Evolutionary conservation across 2,888 invertebrate genomes (phyloP).

Genomic region (Euproctis similis): DNA sequence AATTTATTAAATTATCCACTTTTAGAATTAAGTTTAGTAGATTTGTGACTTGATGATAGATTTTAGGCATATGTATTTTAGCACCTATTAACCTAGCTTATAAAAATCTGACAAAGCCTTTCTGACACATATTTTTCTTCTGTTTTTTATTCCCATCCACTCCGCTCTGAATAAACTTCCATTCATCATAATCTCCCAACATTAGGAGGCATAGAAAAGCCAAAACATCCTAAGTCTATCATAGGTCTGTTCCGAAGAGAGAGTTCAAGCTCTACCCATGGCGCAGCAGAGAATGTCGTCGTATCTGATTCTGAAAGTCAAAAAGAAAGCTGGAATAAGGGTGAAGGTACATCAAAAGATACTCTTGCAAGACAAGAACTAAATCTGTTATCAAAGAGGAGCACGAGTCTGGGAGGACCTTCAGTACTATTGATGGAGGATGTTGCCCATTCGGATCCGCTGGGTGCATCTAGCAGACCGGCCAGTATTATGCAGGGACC

Average conservation of each 20-base stretch:
- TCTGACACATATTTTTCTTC: constrained; percentile 47
- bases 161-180: constrained; percentile 30
- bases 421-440: constrained; percentile 79
- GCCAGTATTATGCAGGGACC: constrained; percentile 77
- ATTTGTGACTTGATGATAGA: neutral
- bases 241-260: constrained; percentile 92
- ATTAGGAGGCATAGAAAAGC: constrained; percentile 89
- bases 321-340: constrained; percentile 55
- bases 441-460: constrained; percentile 75
- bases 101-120: constrained; percentile 26
- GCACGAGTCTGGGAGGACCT: constrained; percentile 64
- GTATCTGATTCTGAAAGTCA: constrained; percentile 76
- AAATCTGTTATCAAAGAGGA: constrained; percentile 59
- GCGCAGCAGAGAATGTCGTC: constrained; percentile 64
- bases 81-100: constrained; percentile 11
- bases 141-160: constrained; percentile 37
- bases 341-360: constrained; percentile 57
- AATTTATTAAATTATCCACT: too few relatives aligned
- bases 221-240: constrained; percentile 89
- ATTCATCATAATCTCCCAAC: constrained; percentile 30
- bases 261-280: constrained; percentile 83
- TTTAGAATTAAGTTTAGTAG: neutral
- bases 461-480: constrained; percentile 77
- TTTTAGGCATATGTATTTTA: neutral
- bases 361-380: constrained; percentile 55